Conservation (phyloP, 2,113 vertebrate species). For the Colius striatus region DNA sequence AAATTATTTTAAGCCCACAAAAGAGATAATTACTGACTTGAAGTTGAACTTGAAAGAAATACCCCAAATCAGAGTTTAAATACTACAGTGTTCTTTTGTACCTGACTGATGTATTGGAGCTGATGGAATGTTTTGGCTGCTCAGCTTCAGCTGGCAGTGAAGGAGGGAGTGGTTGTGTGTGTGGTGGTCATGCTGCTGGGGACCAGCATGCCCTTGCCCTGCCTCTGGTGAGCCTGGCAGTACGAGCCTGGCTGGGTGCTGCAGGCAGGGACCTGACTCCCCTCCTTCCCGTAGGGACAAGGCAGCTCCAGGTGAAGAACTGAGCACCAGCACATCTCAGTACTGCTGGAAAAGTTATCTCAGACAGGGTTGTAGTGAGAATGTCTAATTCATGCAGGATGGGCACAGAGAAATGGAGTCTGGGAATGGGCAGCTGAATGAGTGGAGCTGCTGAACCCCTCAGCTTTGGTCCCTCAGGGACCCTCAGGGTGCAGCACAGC, state of each 20-base stretch:
- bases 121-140: background rate
- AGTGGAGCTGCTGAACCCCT: background rate
- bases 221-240: background rate
- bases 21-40: background rate
- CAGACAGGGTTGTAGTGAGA: background rate
- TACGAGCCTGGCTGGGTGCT: background rate
- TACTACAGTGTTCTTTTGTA: background rate
- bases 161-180: background rate
- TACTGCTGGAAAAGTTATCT: background rate
- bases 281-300: background rate
- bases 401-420: fast-evolving
- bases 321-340: fast-evolving
- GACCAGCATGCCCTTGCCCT: too few species aligned
- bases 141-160: background rate
- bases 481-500: background rate
- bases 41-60: background rate
- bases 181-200: fast-evolving
- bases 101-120: background rate
- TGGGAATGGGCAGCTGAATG: background rate
- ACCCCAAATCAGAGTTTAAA: background rate
- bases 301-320: background rate
- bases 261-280: background rate
- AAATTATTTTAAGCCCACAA: background rate
- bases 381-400: background rate
- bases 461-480: background rate